Conservation (phyloP, 2,888 invertebrate species). For the Caenorhabditis becei region DNA sequence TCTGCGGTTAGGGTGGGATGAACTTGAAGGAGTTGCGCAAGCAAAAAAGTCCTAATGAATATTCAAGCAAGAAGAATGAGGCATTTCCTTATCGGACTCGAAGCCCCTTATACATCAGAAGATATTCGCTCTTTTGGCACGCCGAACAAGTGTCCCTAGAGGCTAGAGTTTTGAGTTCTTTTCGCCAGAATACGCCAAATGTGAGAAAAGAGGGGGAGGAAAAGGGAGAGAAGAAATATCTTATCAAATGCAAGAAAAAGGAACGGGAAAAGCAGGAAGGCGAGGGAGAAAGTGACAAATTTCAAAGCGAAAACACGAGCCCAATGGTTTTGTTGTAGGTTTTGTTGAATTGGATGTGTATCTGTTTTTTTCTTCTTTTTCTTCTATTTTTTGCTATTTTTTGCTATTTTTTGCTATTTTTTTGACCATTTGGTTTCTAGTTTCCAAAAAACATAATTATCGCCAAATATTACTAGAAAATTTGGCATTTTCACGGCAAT, state of each 20-base stretch:
- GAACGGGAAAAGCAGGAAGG: background rate
- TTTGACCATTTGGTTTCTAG: background rate
- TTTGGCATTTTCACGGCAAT: slow-evolving; percentile 33
- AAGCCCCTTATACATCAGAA: background rate
- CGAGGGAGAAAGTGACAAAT: slow-evolving; percentile 29
- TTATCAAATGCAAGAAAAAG: slow-evolving; percentile 14
- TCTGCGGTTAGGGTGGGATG: background rate
- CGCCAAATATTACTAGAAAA: too few relatives aligned
- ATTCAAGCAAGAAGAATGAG: slow-evolving; percentile 12
- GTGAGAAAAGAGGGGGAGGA: slow-evolving; percentile 7
- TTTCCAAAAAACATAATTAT: too few relatives aligned
- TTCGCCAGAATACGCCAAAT: background rate
- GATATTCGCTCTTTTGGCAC: background rate
- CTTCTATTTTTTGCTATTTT: too few relatives aligned
- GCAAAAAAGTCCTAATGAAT: slow-evolving; percentile 18
- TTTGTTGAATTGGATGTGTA: slow-evolving; percentile 2
- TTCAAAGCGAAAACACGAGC: slow-evolving; percentile 5
- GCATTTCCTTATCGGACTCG: slow-evolving; percentile 37
- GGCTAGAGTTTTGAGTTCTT: slow-evolving; percentile 12
- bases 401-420: too few relatives aligned
- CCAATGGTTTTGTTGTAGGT: too few relatives aligned
- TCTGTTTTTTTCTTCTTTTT: slow-evolving; percentile 12
- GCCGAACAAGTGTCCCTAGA: slow-evolving; percentile 9
- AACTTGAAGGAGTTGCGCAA: too few relatives aligned
- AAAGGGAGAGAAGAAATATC: slow-evolving; percentile 21